Evolutionary conservation across 1,140 invertebrate species (phyloP), one percentile per base, ranked within the genome.

Genomic region (Aradophagus sp.): DNA sequence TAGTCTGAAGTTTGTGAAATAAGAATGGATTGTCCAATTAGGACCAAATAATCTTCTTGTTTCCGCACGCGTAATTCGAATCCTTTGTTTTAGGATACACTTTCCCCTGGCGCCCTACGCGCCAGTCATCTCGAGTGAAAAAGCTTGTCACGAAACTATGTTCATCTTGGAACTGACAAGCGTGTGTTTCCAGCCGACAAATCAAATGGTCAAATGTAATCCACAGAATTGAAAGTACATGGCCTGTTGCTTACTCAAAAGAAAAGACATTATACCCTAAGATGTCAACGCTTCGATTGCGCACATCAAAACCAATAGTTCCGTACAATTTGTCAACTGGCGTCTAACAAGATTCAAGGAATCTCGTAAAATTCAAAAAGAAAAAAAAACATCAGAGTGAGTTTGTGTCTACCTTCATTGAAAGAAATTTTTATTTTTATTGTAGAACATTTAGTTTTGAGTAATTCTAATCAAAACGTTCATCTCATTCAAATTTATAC

Each of bases 171-270:
- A 93, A 65, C 87, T 95, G 11, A 93, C 94, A 36, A 92, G 91
- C 73, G 87, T 89, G 1, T 94, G 93, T 72, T 95, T 94, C 73
- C 92, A 95, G 61, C 89, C 92, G n/a, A 76, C 85, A 1, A 93
- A 93, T 82, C 88, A 88, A 65, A 90, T 91, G 90, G 68, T 83
- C 2, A 82, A 82, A 14, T 79, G 79, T 48, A 78, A 84, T 29
- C 73, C 78, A 0, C 70, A 65, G 4, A 67, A 68, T 1, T 81
- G 84, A 8, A 85, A 85, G 35, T 87, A 87, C 42, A 90, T 91
- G 88, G 88, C 90, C 6, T 89, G 89, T 55, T 90, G 90, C 69
- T 80, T 91, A 75, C 72, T 91, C 20, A 91, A 90, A 73, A 77
- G 90, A 56, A 90, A 90, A 12, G 89, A 90, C 62, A 90, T 91